Evolutionary conservation across 2,797 vertebrate genomes (phyloP).

Genomic region (Scolopax bukidnonensis): DNA sequence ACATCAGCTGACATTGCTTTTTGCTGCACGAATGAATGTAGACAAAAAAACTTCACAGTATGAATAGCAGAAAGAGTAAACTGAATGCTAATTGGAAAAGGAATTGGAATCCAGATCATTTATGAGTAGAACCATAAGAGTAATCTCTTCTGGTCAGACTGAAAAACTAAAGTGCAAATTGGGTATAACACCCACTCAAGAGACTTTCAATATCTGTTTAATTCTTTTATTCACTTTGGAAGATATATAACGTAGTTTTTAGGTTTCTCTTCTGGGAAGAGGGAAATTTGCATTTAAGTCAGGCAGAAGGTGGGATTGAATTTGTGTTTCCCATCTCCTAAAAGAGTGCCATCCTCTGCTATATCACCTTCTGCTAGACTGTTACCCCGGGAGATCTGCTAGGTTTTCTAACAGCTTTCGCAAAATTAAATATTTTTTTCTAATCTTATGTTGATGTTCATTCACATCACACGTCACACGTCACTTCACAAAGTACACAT

Average conservation of each 20-base stretch:
- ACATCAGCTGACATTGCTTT: slow-evolving; percentile 19
- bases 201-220: background rate
- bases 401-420: background rate
- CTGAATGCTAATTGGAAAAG: background rate
- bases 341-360: background rate
- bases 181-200: background rate
- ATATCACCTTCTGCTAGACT: background rate
- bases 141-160: background rate
- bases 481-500: background rate
- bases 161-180: background rate
- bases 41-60: background rate
- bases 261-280: background rate
- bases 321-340: background rate
- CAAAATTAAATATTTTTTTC: background rate
- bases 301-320: background rate
- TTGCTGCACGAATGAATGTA: background rate
- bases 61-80: background rate
- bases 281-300: fast-evolving
- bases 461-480: background rate
- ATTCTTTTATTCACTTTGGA: background rate
- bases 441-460: background rate
- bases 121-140: background rate
- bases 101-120: background rate
- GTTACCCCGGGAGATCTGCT: background rate
- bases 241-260: background rate